Evolutionary conservation across 1,140 invertebrate genomes (phyloP).

Genomic region (Penaeus vannamei): DNA sequence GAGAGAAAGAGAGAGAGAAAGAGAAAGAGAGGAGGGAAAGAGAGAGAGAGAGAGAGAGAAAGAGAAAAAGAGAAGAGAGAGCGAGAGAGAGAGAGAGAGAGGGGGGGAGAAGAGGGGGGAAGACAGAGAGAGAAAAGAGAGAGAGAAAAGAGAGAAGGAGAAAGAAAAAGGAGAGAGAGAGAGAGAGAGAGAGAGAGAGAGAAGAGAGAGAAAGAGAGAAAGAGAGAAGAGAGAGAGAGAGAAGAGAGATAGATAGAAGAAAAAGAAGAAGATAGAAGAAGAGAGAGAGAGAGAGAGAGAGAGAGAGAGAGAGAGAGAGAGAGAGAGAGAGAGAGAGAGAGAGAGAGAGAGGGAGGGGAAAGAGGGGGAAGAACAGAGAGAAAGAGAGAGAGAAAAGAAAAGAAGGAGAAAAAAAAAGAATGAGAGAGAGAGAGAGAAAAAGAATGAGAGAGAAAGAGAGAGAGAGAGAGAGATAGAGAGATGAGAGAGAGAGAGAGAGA

Average conservation of each 20-base stretch:
- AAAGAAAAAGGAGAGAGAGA: conserved; percentile 16
- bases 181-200: no score
- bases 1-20: background rate
- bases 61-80: background rate
- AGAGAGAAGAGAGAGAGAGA: no score
- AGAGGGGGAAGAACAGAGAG: background rate
- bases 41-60: background rate
- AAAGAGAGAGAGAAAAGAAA: background rate
- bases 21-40: background rate
- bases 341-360: background rate
- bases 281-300: background rate
- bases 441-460: background rate
- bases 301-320: conserved; percentile 12
- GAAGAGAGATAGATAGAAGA: background rate
- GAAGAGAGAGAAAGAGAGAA: no score
- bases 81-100: background rate
- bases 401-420: conserved; percentile 5
- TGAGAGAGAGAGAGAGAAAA: background rate
- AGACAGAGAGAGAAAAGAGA: background rate
- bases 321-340: background rate
- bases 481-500: background rate
- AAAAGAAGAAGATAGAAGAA: background rate
- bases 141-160: background rate
- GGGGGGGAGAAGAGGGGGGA: background rate
- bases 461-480: background rate